These are phyloP conservation scores for Semibalanus balanoides DNA, from an alignment of 1,140 invertebrate species.

Conservation along the genomic window DNA sequence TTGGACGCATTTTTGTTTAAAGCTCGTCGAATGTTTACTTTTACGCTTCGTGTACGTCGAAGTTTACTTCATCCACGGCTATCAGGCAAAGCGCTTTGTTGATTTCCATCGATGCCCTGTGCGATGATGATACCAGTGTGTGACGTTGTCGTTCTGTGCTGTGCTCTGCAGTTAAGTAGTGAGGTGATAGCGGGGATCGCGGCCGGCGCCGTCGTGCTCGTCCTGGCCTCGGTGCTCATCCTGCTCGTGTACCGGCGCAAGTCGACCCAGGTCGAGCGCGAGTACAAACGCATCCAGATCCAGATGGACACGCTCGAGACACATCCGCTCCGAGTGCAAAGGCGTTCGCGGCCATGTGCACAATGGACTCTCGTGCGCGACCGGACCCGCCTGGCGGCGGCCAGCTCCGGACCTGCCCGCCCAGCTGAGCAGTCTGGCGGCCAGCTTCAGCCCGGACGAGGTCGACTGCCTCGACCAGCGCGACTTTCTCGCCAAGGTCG, in stretches of 20 bases:
- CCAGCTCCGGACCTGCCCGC: background rate
- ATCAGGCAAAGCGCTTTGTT: too few relatives aligned
- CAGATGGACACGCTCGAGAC: slow-evolving; percentile 98
- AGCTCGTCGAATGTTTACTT: too few relatives aligned
- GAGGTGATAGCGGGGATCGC: slow-evolving; percentile 75
- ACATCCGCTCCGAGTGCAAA: slow-evolving; percentile 96
- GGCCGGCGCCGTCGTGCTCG: slow-evolving; percentile 62
- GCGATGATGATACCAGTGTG: too few relatives aligned
- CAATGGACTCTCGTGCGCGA: slow-evolving; percentile 31
- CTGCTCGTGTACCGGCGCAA: slow-evolving; percentile 77
- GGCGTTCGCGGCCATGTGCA: slow-evolving; percentile 30
- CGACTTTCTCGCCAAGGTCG: background rate
- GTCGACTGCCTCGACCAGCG: background rate
- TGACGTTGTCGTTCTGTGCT: too few relatives aligned
- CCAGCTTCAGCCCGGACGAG: background rate
- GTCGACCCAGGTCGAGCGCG: slow-evolving; percentile 84
- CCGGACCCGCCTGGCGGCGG: background rate
- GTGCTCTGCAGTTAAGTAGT: slow-evolving; percentile 48
- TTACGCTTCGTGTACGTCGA: too few relatives aligned
- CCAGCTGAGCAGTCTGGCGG: background rate
- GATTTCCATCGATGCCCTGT: too few relatives aligned
- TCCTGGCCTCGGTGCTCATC: slow-evolving; percentile 70
- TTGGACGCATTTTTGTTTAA: too few relatives aligned
- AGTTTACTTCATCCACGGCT: too few relatives aligned
- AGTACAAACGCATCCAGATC: slow-evolving; percentile 94